These are phyloP conservation scores for Tricholaema leucomelas DNA, from an alignment of 2,113 vertebrate genomes.

Conservation along the genomic window DNA sequence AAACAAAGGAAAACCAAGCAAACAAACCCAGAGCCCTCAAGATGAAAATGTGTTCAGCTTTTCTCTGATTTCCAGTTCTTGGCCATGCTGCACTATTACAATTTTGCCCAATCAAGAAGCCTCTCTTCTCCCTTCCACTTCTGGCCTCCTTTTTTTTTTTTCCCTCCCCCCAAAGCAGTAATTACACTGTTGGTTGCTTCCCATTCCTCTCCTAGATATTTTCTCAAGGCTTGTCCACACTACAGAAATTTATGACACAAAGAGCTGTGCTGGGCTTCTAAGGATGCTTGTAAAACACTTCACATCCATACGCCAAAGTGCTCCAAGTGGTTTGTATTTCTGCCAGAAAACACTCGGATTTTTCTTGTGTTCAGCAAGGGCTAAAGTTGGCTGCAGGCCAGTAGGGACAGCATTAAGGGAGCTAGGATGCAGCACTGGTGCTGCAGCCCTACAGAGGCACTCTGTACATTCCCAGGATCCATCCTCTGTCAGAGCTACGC, in stretches of 20 bases:
- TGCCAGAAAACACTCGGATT: slow-evolving; percentile 66
- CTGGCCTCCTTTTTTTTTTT: not conserved
- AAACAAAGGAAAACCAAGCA: no score
- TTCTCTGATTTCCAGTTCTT: not conserved
- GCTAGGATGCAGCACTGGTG: not conserved
- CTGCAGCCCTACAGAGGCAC: slow-evolving; percentile 14
- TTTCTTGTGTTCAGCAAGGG: slow-evolving; percentile 46
- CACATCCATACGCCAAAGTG: slow-evolving; percentile 64
- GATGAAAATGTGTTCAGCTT: not conserved
- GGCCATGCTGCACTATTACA: not conserved
- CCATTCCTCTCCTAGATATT: slow-evolving; percentile 10
- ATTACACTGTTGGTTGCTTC: not conserved
- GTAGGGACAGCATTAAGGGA: slow-evolving; percentile 28
- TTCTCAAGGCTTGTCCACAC: slow-evolving; percentile 29
- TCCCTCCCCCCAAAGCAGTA: not conserved
- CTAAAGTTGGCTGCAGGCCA: slow-evolving; percentile 46
- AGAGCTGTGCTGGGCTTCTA: slow-evolving; percentile 29
- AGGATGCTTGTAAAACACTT: slow-evolving; percentile 68
- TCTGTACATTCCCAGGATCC: not conserved
- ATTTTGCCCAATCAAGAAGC: not conserved
- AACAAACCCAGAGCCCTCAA: not conserved
- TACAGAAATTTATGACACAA: slow-evolving; percentile 51
- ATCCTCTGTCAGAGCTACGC: not conserved
- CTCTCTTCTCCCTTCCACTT: not conserved
- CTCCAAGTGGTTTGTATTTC: slow-evolving; percentile 60